Evolutionary conservation across 2,797 vertebrate species (phyloP).

Genomic region (Gallinago solitaria): DNA sequence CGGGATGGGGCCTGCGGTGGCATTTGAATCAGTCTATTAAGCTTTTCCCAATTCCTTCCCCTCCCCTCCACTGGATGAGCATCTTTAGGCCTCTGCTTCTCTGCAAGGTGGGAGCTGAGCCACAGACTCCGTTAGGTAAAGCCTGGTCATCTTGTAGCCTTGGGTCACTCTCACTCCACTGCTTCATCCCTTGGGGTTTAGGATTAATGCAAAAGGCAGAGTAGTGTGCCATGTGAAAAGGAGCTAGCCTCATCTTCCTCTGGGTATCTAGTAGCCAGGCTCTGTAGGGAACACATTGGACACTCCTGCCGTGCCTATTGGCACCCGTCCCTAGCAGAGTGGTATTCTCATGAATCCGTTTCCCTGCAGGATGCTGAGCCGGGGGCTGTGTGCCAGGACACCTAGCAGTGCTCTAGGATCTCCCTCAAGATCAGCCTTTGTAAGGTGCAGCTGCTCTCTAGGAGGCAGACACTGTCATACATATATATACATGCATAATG

Average conservation of each 20-base stretch:
- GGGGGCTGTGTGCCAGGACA: neutral
- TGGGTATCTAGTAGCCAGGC: neutral
- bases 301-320: neutral
- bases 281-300: neutral
- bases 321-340: neutral
- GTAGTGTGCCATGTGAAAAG: neutral
- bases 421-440: constrained; percentile 5
- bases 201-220: constrained; percentile 16
- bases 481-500: neutral
- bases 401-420: neutral
- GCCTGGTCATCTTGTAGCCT: neutral
- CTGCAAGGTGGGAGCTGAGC: constrained; percentile 50
- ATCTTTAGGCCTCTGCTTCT: constrained; percentile 41
- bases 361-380: constrained; percentile 4
- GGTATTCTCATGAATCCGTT: neutral
- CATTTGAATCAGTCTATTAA: constrained; percentile 31
- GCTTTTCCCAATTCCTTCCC: constrained; percentile 25
- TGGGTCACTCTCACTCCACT: neutral
- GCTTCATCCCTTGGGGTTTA: neutral
- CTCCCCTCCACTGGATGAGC: neutral
- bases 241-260: neutral
- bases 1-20: neutral
- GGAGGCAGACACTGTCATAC: neutral
- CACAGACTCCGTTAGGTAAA: neutral
- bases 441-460: constrained; percentile 38